Evolutionary conservation across 2,113 vertebrate genomes (phyloP).

Genomic region (Hippopotamus amphibius): DNA sequence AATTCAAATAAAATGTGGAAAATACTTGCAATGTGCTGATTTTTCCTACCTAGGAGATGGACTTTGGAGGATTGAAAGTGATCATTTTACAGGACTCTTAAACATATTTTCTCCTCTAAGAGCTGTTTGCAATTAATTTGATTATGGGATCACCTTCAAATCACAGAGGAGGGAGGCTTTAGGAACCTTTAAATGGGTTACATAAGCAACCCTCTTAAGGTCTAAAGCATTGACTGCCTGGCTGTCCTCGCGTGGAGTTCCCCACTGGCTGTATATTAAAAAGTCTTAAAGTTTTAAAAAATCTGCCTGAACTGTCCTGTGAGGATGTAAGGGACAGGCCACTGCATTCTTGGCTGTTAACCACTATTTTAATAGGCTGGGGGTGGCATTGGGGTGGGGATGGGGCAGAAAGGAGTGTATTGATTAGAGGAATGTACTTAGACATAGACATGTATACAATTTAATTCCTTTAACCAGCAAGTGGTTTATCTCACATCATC

Average conservation of each 20-base stretch:
- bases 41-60: not conserved
- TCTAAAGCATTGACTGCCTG: not conserved
- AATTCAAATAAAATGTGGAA: slow-evolving; percentile 39
- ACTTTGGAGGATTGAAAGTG: not conserved
- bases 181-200: not conserved
- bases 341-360: not conserved
- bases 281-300: slow-evolving; percentile 13
- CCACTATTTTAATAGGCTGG: not conserved
- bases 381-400: not conserved
- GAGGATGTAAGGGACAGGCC: not conserved
- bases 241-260: not conserved
- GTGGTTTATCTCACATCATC: not conserved
- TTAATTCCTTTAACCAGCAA: slow-evolving; percentile 21
- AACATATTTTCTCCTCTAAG: not conserved
- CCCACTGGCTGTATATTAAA: not conserved
- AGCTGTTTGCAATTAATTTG: slow-evolving; percentile 30
- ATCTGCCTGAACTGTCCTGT: not conserved
- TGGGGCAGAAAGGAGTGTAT: not conserved
- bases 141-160: not conserved
- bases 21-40: not conserved
- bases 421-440: slow-evolving; percentile 39
- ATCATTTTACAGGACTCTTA: not conserved
- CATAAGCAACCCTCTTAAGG: not conserved
- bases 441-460: slow-evolving; percentile 12
- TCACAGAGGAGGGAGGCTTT: not conserved